Conservation (phyloP, 2,113 vertebrate genomes). For the Brachyistius frenatus region DNA sequence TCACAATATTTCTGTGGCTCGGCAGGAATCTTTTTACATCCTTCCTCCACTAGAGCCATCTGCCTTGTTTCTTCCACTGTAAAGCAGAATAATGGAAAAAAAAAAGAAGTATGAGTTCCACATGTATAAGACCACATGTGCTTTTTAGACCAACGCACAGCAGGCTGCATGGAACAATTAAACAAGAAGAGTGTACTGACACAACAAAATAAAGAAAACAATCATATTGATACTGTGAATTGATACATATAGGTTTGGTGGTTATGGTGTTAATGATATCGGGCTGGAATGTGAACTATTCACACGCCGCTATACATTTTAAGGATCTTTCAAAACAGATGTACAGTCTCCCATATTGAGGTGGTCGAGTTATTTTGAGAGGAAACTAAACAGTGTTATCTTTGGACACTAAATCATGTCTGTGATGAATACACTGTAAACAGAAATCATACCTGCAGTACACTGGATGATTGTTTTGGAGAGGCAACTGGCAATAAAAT, state of each 20-base stretch:
- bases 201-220: conserved; percentile 36
- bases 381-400: conserved; percentile 49
- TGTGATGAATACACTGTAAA: conserved; percentile 43
- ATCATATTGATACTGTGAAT: conserved; percentile 45
- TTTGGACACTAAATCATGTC: conserved; percentile 34
- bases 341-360: conserved; percentile 6
- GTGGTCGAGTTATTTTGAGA: conserved; percentile 43
- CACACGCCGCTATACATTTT: conserved; percentile 9
- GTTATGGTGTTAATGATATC: conserved; percentile 36
- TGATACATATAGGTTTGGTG: conserved; percentile 34
- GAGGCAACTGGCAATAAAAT: conserved; percentile 5
- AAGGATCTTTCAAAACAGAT: conserved; percentile 26
- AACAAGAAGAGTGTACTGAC: conserved; percentile 21
- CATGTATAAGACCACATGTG: conserved; percentile 27
- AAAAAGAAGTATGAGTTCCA: conserved; percentile 13
- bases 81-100: background rate
- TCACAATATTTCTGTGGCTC: no score
- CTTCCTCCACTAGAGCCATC: no score
- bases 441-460: conserved; percentile 19
- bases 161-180: conserved; percentile 45
- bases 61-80: no score
- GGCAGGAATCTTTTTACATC: background rate
- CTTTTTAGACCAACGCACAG: conserved; percentile 11
- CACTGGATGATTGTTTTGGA: conserved; percentile 33
- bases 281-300: conserved; percentile 59